phyloP scores from a whole-genome alignment of 92 coral and sea anemone genomes.

The Zoanthus solanderi region DNA sequence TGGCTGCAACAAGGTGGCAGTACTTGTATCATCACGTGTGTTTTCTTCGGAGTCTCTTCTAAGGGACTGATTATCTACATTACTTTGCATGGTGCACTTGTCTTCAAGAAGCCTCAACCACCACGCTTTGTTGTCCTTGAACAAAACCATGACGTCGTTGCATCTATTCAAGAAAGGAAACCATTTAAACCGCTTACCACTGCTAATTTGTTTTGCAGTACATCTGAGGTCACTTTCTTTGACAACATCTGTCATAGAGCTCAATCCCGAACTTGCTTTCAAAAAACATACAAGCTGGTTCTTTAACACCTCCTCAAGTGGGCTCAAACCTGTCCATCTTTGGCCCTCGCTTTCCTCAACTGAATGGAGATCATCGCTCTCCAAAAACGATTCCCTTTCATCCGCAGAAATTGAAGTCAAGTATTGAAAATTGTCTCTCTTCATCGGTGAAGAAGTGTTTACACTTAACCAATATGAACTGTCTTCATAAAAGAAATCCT shows the following conservation, averaged over 20 bases:
- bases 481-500: background rate
- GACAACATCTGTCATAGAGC: slow-evolving; percentile 1
- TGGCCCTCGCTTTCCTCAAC: background rate
- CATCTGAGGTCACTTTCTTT: background rate
- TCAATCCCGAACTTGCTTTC: slow-evolving; percentile 17
- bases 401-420: background rate
- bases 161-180: slow-evolving; percentile 17
- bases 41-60: background rate
- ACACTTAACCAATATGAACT: slow-evolving; percentile 15
- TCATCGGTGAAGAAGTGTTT: background rate
- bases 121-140: background rate
- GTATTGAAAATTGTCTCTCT: background rate
- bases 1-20: background rate
- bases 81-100: background rate
- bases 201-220: slow-evolving; percentile 7
- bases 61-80: background rate
- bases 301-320: slow-evolving; percentile 14
- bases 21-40: background rate
- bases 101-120: slow-evolving; percentile 12
- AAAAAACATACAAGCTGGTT: slow-evolving; percentile 20
- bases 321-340: background rate
- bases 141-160: background rate
- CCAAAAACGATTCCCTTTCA: background rate
- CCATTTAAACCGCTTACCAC: slow-evolving; percentile 14
- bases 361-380: background rate